Evolutionary conservation across 2,888 invertebrate genomes (phyloP).

Genomic region (Pheosia gnoma): DNA sequence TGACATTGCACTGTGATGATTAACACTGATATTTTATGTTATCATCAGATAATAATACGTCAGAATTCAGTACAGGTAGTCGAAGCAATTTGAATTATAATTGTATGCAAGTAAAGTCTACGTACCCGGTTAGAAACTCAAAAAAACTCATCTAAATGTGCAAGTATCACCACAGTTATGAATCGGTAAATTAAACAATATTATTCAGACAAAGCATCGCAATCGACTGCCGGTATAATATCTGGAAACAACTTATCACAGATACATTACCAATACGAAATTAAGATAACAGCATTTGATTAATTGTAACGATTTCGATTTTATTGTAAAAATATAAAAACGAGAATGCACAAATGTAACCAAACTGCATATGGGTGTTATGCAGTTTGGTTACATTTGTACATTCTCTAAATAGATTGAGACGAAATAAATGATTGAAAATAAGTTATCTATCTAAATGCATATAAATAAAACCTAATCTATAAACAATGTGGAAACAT

Average conservation of each 20-base stretch:
- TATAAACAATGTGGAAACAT: conserved; percentile 2
- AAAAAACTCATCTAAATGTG: conserved; percentile 50
- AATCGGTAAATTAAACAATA: conserved; percentile 28
- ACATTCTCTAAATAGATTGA: not conserved
- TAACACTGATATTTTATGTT: conserved; percentile 19
- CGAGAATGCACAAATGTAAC: not conserved
- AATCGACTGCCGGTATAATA: conserved; percentile 48
- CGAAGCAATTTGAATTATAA: not conserved
- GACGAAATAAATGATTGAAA: conserved; percentile 1
- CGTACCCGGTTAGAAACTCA: conserved; percentile 45
- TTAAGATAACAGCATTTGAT: conserved; percentile 47
- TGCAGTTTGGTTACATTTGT: conserved; percentile 6
- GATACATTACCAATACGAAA: conserved; percentile 48
- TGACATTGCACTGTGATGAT: conserved; percentile 17
- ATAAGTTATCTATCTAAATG: conserved; percentile 8
- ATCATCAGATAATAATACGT: conserved; percentile 27
- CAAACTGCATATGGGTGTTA: too few species aligned
- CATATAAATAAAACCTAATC: conserved; percentile 13
- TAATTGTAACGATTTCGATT: conserved; percentile 31
- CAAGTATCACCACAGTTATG: conserved; percentile 5
- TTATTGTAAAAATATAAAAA: not conserved
- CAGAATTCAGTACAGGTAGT: not conserved
- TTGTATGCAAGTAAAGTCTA: conserved; percentile 11
- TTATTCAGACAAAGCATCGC: conserved; percentile 44
- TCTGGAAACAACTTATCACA: conserved; percentile 46